Conservation (phyloP, 2,113 vertebrate genomes). For the Heterotilapia buettikoferi region DNA sequence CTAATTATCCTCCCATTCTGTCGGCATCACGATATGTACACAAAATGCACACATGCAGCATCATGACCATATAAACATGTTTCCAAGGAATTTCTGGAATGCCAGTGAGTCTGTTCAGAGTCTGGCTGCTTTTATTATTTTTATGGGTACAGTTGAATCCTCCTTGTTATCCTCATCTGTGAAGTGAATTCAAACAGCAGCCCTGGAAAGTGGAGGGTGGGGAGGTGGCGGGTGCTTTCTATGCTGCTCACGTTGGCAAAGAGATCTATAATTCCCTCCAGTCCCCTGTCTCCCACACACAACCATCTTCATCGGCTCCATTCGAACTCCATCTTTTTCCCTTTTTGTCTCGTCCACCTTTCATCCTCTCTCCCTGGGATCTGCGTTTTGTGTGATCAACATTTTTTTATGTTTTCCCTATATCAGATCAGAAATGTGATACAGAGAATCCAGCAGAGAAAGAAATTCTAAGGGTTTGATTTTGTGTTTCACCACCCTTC, state of each 20-base stretch:
- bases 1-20: accelerated
- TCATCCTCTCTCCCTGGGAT: neutral
- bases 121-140: neutral
- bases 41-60: neutral
- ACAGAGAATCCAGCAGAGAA: neutral
- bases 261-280: conserved; percentile 40
- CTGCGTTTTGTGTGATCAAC: neutral
- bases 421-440: neutral
- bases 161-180: conserved; percentile 2
- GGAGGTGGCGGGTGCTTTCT: neutral
- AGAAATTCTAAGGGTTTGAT: neutral
- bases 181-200: neutral
- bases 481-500: neutral
- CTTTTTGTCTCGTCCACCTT: neutral
- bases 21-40: neutral
- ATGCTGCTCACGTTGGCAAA: conserved; percentile 43
- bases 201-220: neutral
- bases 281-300: conserved; percentile 3
- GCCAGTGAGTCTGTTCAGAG: neutral
- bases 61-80: neutral
- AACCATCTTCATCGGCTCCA: neutral
- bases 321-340: neutral
- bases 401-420: neutral
- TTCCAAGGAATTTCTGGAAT: neutral
- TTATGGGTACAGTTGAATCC: neutral